Conservation (phyloP, 2,113 vertebrate species). For the Cricetomys ansorgei region DNA sequence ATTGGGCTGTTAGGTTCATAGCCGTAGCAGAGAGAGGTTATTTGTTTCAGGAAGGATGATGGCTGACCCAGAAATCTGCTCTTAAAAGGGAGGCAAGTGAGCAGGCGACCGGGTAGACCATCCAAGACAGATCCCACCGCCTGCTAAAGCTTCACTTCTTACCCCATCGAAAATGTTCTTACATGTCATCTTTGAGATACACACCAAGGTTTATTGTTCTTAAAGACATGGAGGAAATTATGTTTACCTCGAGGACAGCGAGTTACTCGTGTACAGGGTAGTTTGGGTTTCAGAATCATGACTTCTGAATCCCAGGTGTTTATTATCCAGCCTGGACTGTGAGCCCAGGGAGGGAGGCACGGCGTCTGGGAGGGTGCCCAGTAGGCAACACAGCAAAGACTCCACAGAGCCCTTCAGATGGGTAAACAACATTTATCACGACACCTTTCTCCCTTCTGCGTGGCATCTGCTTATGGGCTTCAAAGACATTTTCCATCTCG, state of each 20-base stretch:
- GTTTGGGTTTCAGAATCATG: conserved; percentile 39
- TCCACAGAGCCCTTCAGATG: background rate
- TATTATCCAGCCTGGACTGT: background rate
- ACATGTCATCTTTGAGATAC: background rate
- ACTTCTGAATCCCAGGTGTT: background rate
- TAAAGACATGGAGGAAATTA: background rate
- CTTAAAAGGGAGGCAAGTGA: background rate
- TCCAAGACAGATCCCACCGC: background rate
- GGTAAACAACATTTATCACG: background rate
- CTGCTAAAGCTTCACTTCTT: background rate
- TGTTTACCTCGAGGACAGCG: background rate
- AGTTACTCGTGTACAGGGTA: background rate
- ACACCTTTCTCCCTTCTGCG: background rate
- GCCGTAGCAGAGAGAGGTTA: background rate
- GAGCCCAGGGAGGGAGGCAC: background rate
- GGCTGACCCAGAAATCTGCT: background rate
- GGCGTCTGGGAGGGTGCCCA: background rate
- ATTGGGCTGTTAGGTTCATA: background rate
- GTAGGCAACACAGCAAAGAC: background rate
- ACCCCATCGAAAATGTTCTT: background rate
- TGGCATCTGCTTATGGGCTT: background rate
- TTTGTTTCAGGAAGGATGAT: background rate
- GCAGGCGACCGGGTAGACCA: background rate
- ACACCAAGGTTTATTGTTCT: background rate
- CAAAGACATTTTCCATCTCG: background rate